phyloP scores from a whole-genome alignment of 2,797 vertebrate genomes.

The Orientallactaga sibirica region DNA sequence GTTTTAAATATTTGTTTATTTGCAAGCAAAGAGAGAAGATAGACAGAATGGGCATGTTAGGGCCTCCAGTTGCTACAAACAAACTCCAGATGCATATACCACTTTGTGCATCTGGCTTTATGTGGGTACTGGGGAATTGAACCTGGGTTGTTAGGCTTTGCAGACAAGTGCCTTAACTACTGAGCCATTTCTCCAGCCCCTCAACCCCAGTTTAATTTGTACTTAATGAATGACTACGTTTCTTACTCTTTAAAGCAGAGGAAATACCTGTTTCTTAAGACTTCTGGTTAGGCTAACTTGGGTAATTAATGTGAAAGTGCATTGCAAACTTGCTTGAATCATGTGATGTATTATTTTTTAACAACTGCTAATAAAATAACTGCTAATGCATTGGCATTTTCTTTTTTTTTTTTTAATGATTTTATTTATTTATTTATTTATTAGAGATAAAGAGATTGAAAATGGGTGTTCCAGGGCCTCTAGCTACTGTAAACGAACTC shows the following conservation, averaged over 20 bases:
- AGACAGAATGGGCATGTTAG: too few relatives aligned
- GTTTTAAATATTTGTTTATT: too few relatives aligned
- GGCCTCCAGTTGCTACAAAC: too few relatives aligned
- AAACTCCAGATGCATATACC: too few relatives aligned
- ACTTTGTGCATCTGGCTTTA: too few relatives aligned
- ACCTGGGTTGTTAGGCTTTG: neutral
- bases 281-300: slow-evolving; percentile 1
- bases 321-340: slow-evolving; percentile 45
- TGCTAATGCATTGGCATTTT: slow-evolving; percentile 49
- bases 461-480: too few relatives aligned
- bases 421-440: too few relatives aligned
- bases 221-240: neutral
- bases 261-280: slow-evolving; percentile 17
- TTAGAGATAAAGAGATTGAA: too few relatives aligned
- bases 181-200: too few relatives aligned
- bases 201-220: neutral
- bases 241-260: slow-evolving; percentile 14
- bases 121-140: too few relatives aligned
- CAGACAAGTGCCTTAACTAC: neutral
- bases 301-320: slow-evolving; percentile 35
- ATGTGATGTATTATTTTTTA: slow-evolving; percentile 49
- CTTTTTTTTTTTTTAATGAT: slow-evolving; percentile 22
- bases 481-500: too few relatives aligned
- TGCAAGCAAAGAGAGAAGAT: neutral
- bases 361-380: neutral